These are phyloP conservation scores for Allacma fusca DNA, from an alignment of 2,888 invertebrate species.

Conservation along the genomic window DNA sequence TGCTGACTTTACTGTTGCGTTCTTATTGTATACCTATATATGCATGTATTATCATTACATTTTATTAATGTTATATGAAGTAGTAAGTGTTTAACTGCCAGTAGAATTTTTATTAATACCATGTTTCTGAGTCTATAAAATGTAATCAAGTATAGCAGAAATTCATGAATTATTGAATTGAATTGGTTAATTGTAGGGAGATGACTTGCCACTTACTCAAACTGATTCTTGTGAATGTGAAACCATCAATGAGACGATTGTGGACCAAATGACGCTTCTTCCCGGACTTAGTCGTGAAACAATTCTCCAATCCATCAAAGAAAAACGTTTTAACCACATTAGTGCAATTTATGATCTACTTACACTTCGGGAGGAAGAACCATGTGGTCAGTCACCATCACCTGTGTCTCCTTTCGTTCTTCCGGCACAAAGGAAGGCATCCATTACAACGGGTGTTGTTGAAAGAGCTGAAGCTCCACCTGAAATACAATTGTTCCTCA, in stretches of 20 bases:
- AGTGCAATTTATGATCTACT: constrained; percentile 93
- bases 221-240: constrained; percentile 46
- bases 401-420: constrained; percentile 51
- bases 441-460: constrained; percentile 61
- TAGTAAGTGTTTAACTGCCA: too few species aligned
- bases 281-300: constrained; percentile 78
- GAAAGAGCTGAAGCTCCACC: constrained; percentile 57
- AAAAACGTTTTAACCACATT: constrained; percentile 88
- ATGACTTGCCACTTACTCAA: not conserved
- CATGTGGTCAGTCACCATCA: constrained; percentile 41
- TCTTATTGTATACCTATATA: too few species aligned
- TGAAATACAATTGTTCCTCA: constrained; percentile 64
- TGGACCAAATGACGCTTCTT: constrained; percentile 82
- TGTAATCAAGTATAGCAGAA: too few species aligned
- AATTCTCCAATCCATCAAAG: constrained; percentile 81
- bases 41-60: too few species aligned
- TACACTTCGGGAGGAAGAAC: constrained; percentile 70
- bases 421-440: constrained; percentile 59
- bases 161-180: too few species aligned
- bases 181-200: not conserved
- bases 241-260: constrained; percentile 74
- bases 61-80: too few species aligned
- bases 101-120: too few species aligned
- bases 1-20: too few species aligned
- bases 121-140: too few species aligned